A percentile compares a stretch with the other conserved stretches of the same genome.
phyloP scores from a whole-genome alignment of 1,140 invertebrate species.

The Plectus sambesii region DNA sequence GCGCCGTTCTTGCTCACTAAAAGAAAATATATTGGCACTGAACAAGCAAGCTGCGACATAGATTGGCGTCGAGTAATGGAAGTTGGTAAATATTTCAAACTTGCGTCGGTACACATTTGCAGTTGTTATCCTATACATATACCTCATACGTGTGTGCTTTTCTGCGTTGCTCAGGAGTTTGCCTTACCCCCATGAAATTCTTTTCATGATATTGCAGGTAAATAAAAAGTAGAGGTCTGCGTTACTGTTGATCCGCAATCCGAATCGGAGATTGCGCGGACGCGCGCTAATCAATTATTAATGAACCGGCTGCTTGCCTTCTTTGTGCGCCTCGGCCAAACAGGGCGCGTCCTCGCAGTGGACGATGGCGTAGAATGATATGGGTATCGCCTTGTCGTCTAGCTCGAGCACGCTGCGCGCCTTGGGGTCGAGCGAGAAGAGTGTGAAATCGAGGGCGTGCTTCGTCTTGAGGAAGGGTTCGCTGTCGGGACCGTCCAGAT shows the following conservation, averaged over 20 bases:
- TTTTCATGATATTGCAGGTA: not conserved
- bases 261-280: no score
- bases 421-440: constrained; percentile 91
- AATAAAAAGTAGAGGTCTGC: constrained; percentile 4
- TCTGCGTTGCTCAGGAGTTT: no score
- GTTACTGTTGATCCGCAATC: no score
- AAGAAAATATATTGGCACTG: constrained; percentile 46
- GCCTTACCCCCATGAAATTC: no score
- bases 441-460: constrained; percentile 86
- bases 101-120: no score
- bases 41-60: constrained; percentile 13
- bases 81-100: no score
- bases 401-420: constrained; percentile 88
- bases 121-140: no score
- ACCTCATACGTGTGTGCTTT: no score
- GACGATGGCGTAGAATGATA: constrained; percentile 73
- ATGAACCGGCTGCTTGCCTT: constrained; percentile 65
- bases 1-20: constrained; percentile 93
- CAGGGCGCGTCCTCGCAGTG: constrained; percentile 93
- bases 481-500: constrained; percentile 74
- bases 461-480: constrained; percentile 98
- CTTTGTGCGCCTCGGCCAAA: constrained; percentile 94
- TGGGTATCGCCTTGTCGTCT: constrained; percentile 78
- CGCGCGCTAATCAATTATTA: not conserved
- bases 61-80: no score